phyloP scores from a whole-genome alignment of 2,113 vertebrate species.

The Cnemophilus loriae region DNA sequence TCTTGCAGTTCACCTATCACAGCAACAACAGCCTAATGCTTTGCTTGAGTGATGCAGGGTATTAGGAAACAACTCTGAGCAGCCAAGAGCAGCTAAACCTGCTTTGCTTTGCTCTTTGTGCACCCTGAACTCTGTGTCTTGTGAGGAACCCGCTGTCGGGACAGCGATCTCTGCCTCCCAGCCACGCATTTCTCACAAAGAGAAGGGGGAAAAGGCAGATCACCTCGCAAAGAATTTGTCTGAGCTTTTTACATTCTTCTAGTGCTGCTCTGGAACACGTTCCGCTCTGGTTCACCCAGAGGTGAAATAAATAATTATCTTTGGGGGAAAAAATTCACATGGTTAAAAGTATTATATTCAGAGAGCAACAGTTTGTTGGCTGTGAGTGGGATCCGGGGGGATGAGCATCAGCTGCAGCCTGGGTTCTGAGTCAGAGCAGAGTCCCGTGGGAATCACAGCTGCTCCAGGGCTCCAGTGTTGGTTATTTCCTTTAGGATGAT shows the following conservation, averaged over 20 bases:
- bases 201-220: neutral
- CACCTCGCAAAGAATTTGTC: neutral
- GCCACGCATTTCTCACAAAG: neutral
- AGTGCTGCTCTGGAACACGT: neutral
- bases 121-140: neutral
- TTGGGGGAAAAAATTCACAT: conserved; percentile 6
- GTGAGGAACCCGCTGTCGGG: conserved; percentile 43
- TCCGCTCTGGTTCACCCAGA: conserved; percentile 27
- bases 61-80: neutral
- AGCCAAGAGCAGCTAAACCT: conserved; percentile 13
- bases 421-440: conserved; percentile 22
- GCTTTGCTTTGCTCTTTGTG: neutral
- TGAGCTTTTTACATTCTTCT: neutral
- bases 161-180: neutral
- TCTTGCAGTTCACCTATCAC: conserved; percentile 10
- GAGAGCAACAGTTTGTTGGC: conserved; percentile 38
- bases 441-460: conserved; percentile 23
- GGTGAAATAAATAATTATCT: conserved; percentile 43
- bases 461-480: neutral
- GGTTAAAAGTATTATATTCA: neutral
- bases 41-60: neutral
- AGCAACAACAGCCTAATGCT: neutral
- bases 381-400: neutral
- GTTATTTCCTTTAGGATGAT: conserved; percentile 26
- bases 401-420: conserved; percentile 34